Evolutionary conservation across 2,113 vertebrate genomes (phyloP).

Genomic region (Drymodes brunneopygia): DNA sequence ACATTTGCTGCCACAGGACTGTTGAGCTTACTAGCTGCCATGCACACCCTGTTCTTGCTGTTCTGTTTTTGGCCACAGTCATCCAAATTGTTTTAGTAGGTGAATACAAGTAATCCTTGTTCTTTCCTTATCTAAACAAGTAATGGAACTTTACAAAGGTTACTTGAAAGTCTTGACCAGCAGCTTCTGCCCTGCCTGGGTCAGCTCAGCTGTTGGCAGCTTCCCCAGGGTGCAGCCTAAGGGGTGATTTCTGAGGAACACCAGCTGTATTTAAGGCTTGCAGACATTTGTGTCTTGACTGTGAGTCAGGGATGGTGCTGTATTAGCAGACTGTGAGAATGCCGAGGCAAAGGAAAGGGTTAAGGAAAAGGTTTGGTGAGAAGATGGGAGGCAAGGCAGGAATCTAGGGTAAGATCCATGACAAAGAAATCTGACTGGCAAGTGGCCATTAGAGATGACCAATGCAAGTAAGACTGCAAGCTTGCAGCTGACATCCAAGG

Average conservation of each 20-base stretch:
- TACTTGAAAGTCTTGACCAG: neutral
- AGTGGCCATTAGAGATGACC: neutral
- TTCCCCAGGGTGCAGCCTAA: rapidly evolving
- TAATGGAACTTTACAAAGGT: neutral
- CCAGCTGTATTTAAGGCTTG: neutral
- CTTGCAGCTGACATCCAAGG: neutral
- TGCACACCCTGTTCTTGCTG: neutral
- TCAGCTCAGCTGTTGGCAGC: neutral
- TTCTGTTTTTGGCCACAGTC: neutral
- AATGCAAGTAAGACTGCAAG: neutral
- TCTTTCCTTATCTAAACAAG: neutral
- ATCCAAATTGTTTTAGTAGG: neutral
- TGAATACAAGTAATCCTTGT: neutral
- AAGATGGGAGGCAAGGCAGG: neutral
- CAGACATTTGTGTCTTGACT: neutral
- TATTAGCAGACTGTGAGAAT: neutral
- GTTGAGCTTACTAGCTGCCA: neutral
- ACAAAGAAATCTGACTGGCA: neutral
- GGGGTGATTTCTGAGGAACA: neutral
- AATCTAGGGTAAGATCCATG: neutral
- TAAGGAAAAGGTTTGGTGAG: neutral
- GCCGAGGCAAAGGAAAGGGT: neutral
- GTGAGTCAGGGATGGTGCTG: neutral
- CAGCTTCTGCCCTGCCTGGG: neutral
- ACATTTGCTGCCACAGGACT: neutral